Base-by-base conservation (phyloP, 2,888 invertebrate species). In the Diarsia dahlii region DNA sequence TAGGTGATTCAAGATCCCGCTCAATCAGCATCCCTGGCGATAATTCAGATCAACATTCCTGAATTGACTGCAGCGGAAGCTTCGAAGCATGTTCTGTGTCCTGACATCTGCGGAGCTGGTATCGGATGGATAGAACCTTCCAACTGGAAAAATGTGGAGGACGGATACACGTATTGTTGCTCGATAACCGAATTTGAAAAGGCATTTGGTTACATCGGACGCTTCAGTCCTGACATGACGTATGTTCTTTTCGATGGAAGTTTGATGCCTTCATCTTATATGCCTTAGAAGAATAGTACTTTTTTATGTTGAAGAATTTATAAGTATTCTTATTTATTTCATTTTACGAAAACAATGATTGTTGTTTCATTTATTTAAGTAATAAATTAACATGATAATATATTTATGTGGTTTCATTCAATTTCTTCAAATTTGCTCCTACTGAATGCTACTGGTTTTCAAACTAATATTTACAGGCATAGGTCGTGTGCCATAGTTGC, bases 1-100 rank as follows among this genome's bases (percentile, higher is more conserved):
- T 86, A 95, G 95, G 91, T 94, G 15, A 84, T 95, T 1, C 90
- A 92, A 89, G 90, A 93, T 70, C 86, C 86, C 2, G 58, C n/a
- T 13, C 83, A 88, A 0, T 50, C 74, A 9, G 74, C 89, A 12
- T 92, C 93, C 0, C 64, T 95, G 0, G 95, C 92, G 0, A 91
- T 95, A 20, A 82, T 95, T 12, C 93, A 94, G 80, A 80, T 95
- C 2, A 95, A 95, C 72, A 82, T 92, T 46, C 94, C 94, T 0
- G 90, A 92, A 28, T 70, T 94, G 58, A 80, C 75, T 0, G 9
- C 58, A 10, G 3, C 63, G 0, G 88, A 92, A 0, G 89, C 85
- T 0, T 5, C 20, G 0, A 18, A 54, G 0, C 80, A 92, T n/a
- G 79, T 90, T 8, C 84, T 87, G 0, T 95, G 95, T 75, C 71